Evolutionary conservation across 2,888 invertebrate species (phyloP), one percentile per base, ranked within the genome.

Genomic region (Drosophila emarginata): DNA sequence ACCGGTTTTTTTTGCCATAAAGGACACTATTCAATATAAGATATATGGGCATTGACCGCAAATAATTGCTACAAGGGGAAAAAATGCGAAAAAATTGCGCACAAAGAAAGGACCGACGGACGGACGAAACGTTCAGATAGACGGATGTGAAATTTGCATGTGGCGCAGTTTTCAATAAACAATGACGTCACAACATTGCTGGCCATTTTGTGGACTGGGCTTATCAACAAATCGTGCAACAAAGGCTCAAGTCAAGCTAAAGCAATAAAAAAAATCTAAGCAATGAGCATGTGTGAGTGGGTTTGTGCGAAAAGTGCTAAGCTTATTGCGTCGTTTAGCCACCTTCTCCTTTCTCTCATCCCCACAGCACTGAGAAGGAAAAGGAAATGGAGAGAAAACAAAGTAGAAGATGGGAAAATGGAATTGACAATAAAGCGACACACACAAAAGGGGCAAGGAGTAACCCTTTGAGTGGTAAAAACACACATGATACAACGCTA

Each of bases 281-380:
- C 69, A 59, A 65, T 60, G 75, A 66, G 57, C 52, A 37, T 53
- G 32, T 40, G 11, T 4, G 58, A 18, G 53, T 36, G 60, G 18
- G 28, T 21, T 14, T 58, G 52, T 59, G 26, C 39, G 56, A 74
- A 66, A 82, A 84, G 82, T 84, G 84, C 76, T 84, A 87, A 84
- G 87, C 84, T 84, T 84, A 84, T 80, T 87, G 84, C 87, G 84
- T 87, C 87, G 77, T 87, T 84, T 84, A 78, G 77, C 65, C 86
- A 83, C 86, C 82, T 32, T 4, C 7, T 9, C 32, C 32, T 2
- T 32, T 2, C 32, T 11, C 32, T n/a, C 28, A 28, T 28, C 28
- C 6, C 28, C 28, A 28, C 28, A 28, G 23, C 18, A 4, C 32
- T 32, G 18, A 45, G 3, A 21, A 45, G 45, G 45, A 12, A 18